Evolutionary conservation across 2,888 invertebrate genomes (phyloP).

Genomic region (Slavum lentiscoides): DNA sequence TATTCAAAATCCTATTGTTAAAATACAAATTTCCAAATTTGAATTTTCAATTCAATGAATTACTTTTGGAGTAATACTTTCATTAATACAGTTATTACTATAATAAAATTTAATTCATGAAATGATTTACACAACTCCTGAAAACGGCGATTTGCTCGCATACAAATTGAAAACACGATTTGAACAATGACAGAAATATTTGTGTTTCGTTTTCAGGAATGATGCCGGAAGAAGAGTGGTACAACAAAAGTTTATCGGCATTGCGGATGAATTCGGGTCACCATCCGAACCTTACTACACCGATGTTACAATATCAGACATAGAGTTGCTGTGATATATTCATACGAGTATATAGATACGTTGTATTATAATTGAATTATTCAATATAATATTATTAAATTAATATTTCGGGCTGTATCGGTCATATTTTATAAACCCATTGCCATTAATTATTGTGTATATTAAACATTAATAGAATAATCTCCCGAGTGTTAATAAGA

Average conservation of each 20-base stretch:
- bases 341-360: neutral
- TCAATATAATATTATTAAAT: neutral
- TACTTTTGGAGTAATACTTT: no score
- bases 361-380: constrained; percentile 19
- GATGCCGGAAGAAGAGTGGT: constrained; percentile 95
- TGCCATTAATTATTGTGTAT: neutral
- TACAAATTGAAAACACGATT: neutral
- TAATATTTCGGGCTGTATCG: neutral
- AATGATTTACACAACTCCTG: no score
- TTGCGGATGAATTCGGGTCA: constrained; percentile 95
- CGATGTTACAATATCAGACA: constrained; percentile 97
- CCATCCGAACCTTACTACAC: constrained; percentile 91
- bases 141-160: neutral
- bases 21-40: no score
- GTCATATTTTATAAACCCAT: neutral
- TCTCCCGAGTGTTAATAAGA: neutral
- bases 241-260: constrained; percentile 96
- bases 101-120: no score
- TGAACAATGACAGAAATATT: neutral
- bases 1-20: no score
- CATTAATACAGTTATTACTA: no score
- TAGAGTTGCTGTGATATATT: constrained; percentile 61
- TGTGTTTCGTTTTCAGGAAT: constrained; percentile 68
- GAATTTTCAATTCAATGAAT: no score
- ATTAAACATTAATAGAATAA: constrained; percentile 3